phyloP scores from a whole-genome alignment of 2,797 vertebrate species.

The Rhinogobio ventralis region DNA sequence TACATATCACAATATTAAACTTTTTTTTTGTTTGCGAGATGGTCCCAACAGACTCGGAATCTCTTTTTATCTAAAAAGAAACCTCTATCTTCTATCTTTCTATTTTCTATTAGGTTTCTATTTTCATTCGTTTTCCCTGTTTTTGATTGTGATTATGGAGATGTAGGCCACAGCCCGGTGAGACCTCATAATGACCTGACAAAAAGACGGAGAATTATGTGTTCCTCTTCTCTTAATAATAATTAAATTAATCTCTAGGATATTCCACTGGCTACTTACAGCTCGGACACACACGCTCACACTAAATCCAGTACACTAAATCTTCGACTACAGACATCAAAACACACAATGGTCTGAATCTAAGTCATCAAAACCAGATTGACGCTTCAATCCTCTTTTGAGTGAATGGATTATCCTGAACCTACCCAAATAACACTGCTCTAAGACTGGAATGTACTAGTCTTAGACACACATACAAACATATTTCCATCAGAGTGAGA shows the following conservation, averaged over 20 bases:
- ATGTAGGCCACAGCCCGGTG: conserved; percentile 5
- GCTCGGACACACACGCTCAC: background rate
- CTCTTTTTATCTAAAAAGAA: background rate
- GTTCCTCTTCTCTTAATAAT: conserved; percentile 24
- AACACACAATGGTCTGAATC: conserved; percentile 65
- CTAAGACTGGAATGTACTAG: conserved; percentile 4
- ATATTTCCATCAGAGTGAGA: conserved; percentile 13
- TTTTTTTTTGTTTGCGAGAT: background rate
- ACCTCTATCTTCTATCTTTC: background rate
- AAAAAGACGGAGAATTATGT: conserved; percentile 20
- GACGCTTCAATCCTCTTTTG: conserved; percentile 55
- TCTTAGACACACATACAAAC: conserved; percentile 33
- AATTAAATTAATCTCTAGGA: conserved; percentile 24
- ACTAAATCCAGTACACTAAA: conserved; percentile 37
- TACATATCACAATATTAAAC: background rate
- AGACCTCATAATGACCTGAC: conserved; percentile 23
- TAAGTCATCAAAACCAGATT: conserved; percentile 69
- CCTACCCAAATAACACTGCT: conserved; percentile 44
- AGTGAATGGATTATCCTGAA: conserved; percentile 41
- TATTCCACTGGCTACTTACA: conserved; percentile 27
- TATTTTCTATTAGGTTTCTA: no score
- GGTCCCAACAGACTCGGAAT: background rate
- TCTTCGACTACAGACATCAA: conserved; percentile 56
- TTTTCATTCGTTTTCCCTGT: background rate
- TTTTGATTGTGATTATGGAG: background rate